Conservation (phyloP, 2,113 vertebrate species). For the Pithys albifrons region DNA sequence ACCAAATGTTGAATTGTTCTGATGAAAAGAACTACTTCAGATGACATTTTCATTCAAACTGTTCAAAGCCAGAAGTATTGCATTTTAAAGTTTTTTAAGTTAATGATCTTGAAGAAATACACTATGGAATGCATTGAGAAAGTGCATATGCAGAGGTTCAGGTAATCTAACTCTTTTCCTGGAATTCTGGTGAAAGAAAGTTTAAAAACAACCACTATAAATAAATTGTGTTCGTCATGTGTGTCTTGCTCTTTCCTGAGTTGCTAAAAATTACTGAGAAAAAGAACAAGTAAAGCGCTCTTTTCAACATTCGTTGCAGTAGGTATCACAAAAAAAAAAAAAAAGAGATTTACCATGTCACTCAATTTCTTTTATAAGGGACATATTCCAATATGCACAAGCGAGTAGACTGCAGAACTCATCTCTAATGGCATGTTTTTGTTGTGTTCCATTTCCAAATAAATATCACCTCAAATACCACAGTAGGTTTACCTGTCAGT, state of each 20-base stretch:
- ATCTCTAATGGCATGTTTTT: not conserved
- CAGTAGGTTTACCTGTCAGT: not conserved
- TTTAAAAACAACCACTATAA: not conserved
- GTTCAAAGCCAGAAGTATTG: conserved; percentile 23
- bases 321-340: not conserved
- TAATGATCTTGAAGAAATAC: conserved; percentile 13
- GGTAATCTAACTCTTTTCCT: not conserved
- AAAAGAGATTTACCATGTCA: not conserved
- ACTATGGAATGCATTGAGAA: not conserved
- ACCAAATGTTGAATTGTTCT: not conserved
- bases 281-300: not conserved
- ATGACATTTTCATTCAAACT: conserved; percentile 8
- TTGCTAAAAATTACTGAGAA: not conserved
- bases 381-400: not conserved
- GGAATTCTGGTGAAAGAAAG: not conserved
- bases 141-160: not conserved
- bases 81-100: conserved; percentile 46
- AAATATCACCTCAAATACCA: not conserved
- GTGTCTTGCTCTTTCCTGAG: not conserved
- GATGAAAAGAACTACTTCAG: not conserved
- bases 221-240: not conserved
- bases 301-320: not conserved
- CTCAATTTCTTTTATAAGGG: not conserved
- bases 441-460: not conserved
- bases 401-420: not conserved